Evolutionary conservation across 2,888 invertebrate genomes (phyloP).

Genomic region (Incurvaria masculella): DNA sequence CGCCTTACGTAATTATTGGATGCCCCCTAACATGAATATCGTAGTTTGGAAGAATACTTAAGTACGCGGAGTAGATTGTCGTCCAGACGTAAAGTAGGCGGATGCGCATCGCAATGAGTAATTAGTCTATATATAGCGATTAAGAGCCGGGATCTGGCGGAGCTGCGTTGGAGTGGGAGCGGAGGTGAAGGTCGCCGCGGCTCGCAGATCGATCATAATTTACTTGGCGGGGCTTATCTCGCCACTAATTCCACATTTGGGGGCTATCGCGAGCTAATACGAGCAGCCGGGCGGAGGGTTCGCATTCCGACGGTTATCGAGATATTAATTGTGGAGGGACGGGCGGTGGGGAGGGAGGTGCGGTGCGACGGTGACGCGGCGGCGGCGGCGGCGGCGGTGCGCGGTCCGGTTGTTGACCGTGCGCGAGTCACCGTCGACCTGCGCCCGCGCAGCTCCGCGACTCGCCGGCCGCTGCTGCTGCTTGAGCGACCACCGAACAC

Average conservation of each 20-base stretch:
- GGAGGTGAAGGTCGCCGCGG: conserved; percentile 23
- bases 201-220: conserved; percentile 27
- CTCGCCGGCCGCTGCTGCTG: too few species aligned
- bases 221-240: conserved; percentile 45
- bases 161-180: too few species aligned
- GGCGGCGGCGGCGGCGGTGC: conserved; percentile 20
- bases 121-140: too few species aligned
- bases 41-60: too few species aligned
- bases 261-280: conserved; percentile 39
- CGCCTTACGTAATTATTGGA: too few species aligned
- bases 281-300: conserved; percentile 20
- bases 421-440: conserved; percentile 22
- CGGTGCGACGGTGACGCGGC: conserved; percentile 23
- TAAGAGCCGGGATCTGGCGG: too few species aligned
- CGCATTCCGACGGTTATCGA: neutral
- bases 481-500: too few species aligned
- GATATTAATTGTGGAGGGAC: conserved; percentile 24
- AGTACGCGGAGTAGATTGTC: too few species aligned
- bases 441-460: conserved; percentile 28
- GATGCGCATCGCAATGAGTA: too few species aligned
- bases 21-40: too few species aligned
- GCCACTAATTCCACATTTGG: conserved; percentile 39
- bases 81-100: too few species aligned
- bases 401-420: conserved; percentile 45
- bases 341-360: too few species aligned